Base-by-base conservation (phyloP, 2,797 vertebrate genomes). In the Austrolebias charrua region DNA sequence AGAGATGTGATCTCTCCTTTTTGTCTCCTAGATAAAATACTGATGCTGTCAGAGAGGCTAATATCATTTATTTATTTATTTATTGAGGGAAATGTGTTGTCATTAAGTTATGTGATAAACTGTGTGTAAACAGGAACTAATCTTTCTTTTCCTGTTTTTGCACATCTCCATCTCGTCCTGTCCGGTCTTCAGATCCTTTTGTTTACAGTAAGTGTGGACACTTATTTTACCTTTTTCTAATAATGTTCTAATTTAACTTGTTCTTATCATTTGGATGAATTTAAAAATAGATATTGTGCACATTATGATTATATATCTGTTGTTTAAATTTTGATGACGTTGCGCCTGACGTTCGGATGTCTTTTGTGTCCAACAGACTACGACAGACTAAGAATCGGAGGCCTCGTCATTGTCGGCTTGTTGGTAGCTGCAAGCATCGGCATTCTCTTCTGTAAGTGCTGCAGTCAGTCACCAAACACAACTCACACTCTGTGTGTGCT, bases 371-470 rank as follows among this genome's bases (percentile, higher is more conserved):
- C 63, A 24, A 60, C 79, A 94, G 93, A 93, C 82, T 94, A 94
- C 74, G 88, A 93, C 4, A 83, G 80, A 55, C 86, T 94, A 82
- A 80, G 88, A 63, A 92, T 94, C 12, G 92, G 74, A 73, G 93
- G 93, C 4, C 75, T 94, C 50, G 12, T 93, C 75, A 81, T 76
- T 46, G 53, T 85, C 47, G 14, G 57, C 57, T 47, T 94, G 66
- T 71, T 93, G 46, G 56, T 93, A 33, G 19, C 46, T 18, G 93
- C 86, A 73, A 90, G 84, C 20, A 0, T 92, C 2, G 0, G 15
- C 5, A 2, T 91, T 31, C 5, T 94, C 16, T 16, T 90, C 43
- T 89, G 93, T 94, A 83, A 92, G 93, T 91, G 16, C 12, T 55
- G 31, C 20, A 71, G 8, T 40, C 9, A 53, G 2, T 10, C 11